Evolutionary conservation across 2,113 vertebrate genomes (phyloP), one percentile per base, ranked within the genome.

Genomic region (Toxotes jaculatrix): DNA sequence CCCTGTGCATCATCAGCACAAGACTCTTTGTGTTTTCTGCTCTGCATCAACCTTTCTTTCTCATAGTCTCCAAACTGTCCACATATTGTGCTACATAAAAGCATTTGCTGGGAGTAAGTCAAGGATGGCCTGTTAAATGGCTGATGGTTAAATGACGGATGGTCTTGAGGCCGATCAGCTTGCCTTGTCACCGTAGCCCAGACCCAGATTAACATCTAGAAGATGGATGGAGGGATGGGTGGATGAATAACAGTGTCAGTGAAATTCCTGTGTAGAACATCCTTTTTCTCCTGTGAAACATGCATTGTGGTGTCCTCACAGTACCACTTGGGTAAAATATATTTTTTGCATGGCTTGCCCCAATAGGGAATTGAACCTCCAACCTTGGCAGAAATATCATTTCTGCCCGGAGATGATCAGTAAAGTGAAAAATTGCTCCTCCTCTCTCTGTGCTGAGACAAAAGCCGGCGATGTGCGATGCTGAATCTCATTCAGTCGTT

Each of bases 151-250:
- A 27, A 27, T 34, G 68, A 70, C 43, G 36, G 60, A 76, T 57
- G 55, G 55, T 11, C 74, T 69, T 6, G 1, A 7, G 47, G 14
- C 17, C 17, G 5, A 19, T 71, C 70, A 7, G 78, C 66, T 45
- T 55, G 51, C 40, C 32, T 49, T 42, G 43, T 43, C 67, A 36
- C 7, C 0, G 31, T 34, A 32, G n/a, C 55, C 65, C 40, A 72
- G 72, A 84, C 60, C 66, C 64, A 62, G 53, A 75, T 85, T 63
- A 56, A 79, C 66, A 60, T 69, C 56, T 31, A 56, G 16, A 57
- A 55, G 43, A 84, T 53, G 56, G 36, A 36, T 36, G 36, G 36
- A 36, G 4, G 36, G 38, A 40, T 40, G 7, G 8, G 5, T 40
- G 38, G 38, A 40, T 40, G 38, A 8, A 8, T 9, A 40, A 8